phyloP scores from a whole-genome alignment of 2,113 vertebrate genomes.

The Irena cyanogastra region DNA sequence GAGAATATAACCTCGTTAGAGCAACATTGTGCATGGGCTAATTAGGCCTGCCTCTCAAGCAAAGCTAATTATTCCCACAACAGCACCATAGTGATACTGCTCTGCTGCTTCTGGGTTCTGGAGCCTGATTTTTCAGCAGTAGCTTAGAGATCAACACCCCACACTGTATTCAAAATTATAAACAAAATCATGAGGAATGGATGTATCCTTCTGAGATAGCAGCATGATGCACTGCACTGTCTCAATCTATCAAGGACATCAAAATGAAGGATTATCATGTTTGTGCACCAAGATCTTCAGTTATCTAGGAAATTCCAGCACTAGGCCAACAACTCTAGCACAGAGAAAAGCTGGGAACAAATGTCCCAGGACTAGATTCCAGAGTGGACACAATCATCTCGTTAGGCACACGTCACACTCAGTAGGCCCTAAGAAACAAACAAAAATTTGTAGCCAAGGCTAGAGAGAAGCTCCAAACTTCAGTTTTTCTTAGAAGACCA shows the following conservation, averaged over 20 bases:
- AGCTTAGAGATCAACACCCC: not conserved
- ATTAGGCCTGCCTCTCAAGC: conserved; percentile 57
- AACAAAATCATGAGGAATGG: conserved; percentile 19
- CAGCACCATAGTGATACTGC: not conserved
- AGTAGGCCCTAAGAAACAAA: not conserved
- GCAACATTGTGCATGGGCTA: conserved; percentile 36
- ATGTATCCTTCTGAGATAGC: not conserved
- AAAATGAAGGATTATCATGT: not conserved
- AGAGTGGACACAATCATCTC: not conserved
- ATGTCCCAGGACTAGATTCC: not conserved
- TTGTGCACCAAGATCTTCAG: not conserved
- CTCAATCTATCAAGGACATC: not conserved
- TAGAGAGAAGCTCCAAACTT: not conserved
- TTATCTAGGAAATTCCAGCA: not conserved
- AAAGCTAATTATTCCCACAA: conserved; percentile 59
- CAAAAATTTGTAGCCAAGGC: not conserved
- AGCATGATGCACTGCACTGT: not conserved
- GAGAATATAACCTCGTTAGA: conserved; percentile 55
- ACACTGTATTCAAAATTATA: not conserved
- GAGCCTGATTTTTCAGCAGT: not conserved
- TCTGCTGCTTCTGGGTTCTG: conserved; percentile 10
- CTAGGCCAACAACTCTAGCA: not conserved
- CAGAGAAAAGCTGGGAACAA: not conserved
- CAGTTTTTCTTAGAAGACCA: not conserved
- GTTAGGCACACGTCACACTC: not conserved